A percentile compares a stretch with the other conserved stretches of the same genome.
Evolutionary conservation across 2,797 vertebrate genomes (phyloP).

Genomic region (Anabacerthia variegaticeps): DNA sequence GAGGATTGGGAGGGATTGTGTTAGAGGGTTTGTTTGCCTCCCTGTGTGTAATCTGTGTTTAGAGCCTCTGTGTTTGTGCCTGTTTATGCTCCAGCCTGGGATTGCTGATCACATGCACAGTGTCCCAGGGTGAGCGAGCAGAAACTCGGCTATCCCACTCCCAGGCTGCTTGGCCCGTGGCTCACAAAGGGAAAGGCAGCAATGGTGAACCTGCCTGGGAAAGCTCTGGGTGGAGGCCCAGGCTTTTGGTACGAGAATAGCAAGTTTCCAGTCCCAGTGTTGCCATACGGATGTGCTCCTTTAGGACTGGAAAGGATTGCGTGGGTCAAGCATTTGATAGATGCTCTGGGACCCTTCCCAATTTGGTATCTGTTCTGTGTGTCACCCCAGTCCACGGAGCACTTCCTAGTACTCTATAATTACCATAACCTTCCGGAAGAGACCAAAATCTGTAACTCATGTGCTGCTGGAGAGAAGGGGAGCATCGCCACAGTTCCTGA

Average conservation of each 20-base stretch:
- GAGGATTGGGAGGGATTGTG: background rate
- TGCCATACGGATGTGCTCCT: background rate
- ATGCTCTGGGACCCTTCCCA: background rate
- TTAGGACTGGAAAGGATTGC: background rate
- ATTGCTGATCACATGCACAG: background rate
- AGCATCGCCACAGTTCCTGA: background rate
- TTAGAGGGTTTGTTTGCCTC: background rate
- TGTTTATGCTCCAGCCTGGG: background rate
- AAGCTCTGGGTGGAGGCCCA: background rate
- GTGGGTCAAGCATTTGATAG: background rate
- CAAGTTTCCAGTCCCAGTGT: background rate
- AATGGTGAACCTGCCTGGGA: constrained; percentile 6
- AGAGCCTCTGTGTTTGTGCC: background rate
- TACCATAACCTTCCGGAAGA: background rate
- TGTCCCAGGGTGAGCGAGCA: background rate
- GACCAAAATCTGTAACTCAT: background rate
- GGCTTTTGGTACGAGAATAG: background rate
- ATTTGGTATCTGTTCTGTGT: background rate
- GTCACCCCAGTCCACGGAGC: background rate
- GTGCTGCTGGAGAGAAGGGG: background rate
- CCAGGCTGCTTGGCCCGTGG: background rate
- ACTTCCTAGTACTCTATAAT: background rate
- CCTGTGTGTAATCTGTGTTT: background rate
- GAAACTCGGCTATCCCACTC: background rate
- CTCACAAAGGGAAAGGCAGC: background rate